Evolutionary conservation across 2,888 invertebrate species (phyloP).

Genomic region (Acronicta aceris): DNA sequence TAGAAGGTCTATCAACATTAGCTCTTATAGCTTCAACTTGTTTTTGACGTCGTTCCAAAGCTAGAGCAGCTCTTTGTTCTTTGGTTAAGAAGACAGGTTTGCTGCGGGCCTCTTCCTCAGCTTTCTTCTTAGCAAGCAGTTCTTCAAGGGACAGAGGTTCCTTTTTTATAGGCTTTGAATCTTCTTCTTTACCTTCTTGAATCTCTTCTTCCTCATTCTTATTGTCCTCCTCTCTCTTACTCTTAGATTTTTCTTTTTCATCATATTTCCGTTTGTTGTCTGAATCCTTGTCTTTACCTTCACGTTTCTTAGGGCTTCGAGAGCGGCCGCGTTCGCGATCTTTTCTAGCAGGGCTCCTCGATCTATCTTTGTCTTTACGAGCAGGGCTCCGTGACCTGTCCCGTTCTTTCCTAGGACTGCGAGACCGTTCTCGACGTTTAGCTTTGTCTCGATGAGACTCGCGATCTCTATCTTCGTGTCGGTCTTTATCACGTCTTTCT

Average conservation of each 20-base stretch:
- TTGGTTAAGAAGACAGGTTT: conserved; percentile 99
- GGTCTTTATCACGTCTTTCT: conserved; percentile 82
- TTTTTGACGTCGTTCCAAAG: conserved; percentile 96
- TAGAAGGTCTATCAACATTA: conserved; percentile 86
- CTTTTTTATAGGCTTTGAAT: conserved; percentile 74
- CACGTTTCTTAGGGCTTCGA: conserved; percentile 80
- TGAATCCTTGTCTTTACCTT: conserved; percentile 75
- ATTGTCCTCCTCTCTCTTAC: conserved; percentile 72
- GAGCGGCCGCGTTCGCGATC: conserved; percentile 73
- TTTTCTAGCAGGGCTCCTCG: conserved; percentile 64
- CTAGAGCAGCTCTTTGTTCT: conserved; percentile 97
- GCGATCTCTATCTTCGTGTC: conserved; percentile 82
- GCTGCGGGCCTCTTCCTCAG: conserved; percentile 97
- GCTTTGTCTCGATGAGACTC: conserved; percentile 80
- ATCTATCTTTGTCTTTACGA: conserved; percentile 71
- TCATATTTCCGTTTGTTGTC: conserved; percentile 68
- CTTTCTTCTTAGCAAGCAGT: conserved; percentile 97
- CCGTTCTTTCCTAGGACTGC: conserved; percentile 77
- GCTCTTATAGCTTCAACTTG: conserved; percentile 95
- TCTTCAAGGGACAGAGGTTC: conserved; percentile 99
- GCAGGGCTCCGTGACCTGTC: conserved; percentile 73
- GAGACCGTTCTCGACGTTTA: conserved; percentile 79
- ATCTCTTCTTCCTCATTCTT: conserved; percentile 78
- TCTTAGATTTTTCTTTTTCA: conserved; percentile 81
- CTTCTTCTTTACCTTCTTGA: conserved; percentile 77